A percentile compares a stretch with the other conserved stretches of the same genome.
Conservation (phyloP, 2,888 invertebrate genomes). For the Mythimna loreyi region DNA sequence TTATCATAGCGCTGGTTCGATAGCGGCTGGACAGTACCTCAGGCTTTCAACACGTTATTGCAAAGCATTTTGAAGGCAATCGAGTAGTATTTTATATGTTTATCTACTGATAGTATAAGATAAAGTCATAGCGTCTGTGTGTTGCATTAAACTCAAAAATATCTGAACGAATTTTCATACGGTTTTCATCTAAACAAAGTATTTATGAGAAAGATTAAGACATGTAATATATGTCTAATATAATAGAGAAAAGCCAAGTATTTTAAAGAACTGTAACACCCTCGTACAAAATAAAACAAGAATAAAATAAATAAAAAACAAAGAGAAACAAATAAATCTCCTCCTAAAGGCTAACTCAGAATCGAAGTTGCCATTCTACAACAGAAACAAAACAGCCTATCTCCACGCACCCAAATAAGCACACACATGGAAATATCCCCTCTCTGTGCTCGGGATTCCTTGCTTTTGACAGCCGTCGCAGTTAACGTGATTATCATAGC, state of each 20-base stretch:
- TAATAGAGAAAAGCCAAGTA: no score
- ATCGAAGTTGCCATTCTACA: neutral
- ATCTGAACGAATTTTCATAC: no score
- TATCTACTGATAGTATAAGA: no score
- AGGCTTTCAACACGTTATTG: conserved; percentile 61
- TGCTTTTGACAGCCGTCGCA: conserved; percentile 49
- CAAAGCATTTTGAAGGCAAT: no score
- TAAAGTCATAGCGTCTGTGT: no score
- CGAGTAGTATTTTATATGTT: no score
- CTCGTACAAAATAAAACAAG: no score
- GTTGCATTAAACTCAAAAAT: no score
- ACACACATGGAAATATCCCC: conserved; percentile 20
- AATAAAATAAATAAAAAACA: neutral
- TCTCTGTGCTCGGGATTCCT: conserved; percentile 3
- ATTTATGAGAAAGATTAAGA: no score
- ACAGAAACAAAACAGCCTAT: neutral
- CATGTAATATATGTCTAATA: no score
- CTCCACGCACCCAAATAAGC: neutral
- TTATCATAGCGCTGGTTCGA: conserved; percentile 47
- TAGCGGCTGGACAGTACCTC: conserved; percentile 40
- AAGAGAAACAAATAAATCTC: neutral
- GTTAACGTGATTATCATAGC: conserved; percentile 53
- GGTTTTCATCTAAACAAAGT: no score
- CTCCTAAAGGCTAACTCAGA: neutral
- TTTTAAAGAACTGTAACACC: no score